Conservation (phyloP, 1,140 invertebrate species). For the Nilaparvata lugens region DNA sequence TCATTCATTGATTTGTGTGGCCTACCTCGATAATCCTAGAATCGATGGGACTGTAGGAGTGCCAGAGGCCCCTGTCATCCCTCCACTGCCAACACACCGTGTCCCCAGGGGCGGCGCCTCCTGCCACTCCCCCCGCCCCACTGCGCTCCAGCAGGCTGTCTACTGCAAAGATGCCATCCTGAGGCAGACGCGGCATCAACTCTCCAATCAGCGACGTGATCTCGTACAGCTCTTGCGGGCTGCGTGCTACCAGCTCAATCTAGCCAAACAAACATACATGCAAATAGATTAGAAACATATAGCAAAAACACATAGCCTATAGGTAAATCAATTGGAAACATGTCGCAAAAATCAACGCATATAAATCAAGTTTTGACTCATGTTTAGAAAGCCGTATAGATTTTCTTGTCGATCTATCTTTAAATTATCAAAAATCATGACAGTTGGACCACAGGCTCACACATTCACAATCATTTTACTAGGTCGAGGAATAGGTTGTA, state of each 20-base stretch:
- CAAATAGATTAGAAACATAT: neutral
- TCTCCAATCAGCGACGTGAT: constrained; percentile 93
- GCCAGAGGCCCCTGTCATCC: constrained; percentile 69
- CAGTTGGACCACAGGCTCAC: too few species aligned
- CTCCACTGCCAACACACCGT: constrained; percentile 92
- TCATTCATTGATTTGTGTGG: too few species aligned
- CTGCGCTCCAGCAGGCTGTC: constrained; percentile 70
- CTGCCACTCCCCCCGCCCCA: too few species aligned
- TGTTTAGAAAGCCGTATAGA: too few species aligned
- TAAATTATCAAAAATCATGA: too few species aligned
- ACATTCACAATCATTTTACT: too few species aligned
- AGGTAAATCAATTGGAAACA: constrained; percentile 1
- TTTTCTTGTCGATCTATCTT: too few species aligned
- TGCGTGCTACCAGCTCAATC: constrained; percentile 78
- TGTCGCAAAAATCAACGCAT: neutral
- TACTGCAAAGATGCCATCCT: constrained; percentile 88
- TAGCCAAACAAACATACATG: constrained; percentile 30
- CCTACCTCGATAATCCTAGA: constrained; percentile 71
- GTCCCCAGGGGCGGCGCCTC: constrained; percentile 48
- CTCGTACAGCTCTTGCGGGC: constrained; percentile 92
- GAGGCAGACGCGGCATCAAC: constrained; percentile 87
- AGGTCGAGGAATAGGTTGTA: too few species aligned
- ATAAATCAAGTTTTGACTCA: neutral
- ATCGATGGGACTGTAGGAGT: constrained; percentile 61
- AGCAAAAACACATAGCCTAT: neutral